Conservation (phyloP, 1,140 invertebrate species). For the Papilio machaon region DNA sequence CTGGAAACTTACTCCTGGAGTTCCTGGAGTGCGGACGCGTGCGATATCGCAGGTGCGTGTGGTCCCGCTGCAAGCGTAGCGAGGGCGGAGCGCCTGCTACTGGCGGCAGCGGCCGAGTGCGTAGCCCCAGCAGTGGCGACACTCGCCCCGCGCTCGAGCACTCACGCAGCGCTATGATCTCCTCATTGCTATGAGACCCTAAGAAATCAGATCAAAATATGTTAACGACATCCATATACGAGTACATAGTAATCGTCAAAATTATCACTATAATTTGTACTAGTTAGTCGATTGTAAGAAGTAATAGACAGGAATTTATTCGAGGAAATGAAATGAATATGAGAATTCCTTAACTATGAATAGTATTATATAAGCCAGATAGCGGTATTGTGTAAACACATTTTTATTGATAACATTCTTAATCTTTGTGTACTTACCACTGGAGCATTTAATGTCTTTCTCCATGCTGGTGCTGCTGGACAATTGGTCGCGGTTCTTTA, state of each 20-base stretch:
- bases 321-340: not conserved
- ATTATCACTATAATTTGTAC: too few species aligned
- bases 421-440: constrained; percentile 43
- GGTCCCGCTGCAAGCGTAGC: constrained; percentile 68
- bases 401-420: not conserved
- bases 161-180: constrained; percentile 75
- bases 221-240: too few species aligned
- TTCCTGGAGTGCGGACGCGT: constrained; percentile 71
- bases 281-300: too few species aligned
- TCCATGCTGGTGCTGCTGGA: constrained; percentile 74
- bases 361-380: not conserved
- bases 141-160: constrained; percentile 63
- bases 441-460: constrained; percentile 70
- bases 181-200: constrained; percentile 74
- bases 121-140: constrained; percentile 67
- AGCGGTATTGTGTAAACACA: not conserved
- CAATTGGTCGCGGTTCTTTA: constrained; percentile 84
- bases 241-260: too few species aligned
- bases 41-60: constrained; percentile 67
- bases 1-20: constrained; percentile 62
- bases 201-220: not conserved
- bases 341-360: too few species aligned
- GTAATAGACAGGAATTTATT: too few species aligned
- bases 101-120: constrained; percentile 63
- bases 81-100: constrained; percentile 67